Conservation (phyloP, 2,113 vertebrate species). For the Campylorhamphus procurvoides region DNA sequence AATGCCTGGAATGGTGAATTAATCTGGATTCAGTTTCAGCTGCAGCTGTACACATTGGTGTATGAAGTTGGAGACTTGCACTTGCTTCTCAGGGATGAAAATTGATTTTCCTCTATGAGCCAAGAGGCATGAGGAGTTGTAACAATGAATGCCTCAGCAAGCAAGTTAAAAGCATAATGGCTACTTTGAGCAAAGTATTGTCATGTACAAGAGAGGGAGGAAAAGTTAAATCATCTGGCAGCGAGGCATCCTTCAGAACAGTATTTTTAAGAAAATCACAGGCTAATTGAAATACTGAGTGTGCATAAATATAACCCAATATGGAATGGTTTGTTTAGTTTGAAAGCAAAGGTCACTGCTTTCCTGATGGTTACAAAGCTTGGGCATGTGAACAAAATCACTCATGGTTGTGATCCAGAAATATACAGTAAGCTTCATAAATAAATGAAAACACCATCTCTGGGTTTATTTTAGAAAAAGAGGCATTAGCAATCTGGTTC, state of each 20-base stretch:
- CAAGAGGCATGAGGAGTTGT: neutral
- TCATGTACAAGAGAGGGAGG: neutral
- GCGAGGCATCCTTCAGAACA: neutral
- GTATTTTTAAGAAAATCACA: neutral
- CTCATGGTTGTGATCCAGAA: neutral
- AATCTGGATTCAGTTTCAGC: slow-evolving; percentile 15
- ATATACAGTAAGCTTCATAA: neutral
- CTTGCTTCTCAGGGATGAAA: slow-evolving; percentile 58
- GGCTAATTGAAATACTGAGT: neutral
- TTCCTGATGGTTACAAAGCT: neutral
- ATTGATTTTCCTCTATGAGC: slow-evolving; percentile 29
- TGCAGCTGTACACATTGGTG: neutral
- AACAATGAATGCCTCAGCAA: slow-evolving; percentile 12
- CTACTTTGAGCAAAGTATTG: neutral
- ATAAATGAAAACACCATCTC: neutral
- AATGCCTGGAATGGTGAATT: neutral
- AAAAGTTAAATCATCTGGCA: neutral
- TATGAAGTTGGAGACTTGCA: slow-evolving; percentile 28
- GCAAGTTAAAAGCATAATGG: neutral
- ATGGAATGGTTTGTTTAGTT: neutral
- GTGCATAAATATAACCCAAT: neutral
- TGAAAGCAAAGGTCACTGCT: neutral
- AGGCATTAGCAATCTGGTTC: neutral
- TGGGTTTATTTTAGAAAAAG: neutral
- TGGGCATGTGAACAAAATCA: neutral